Base-by-base conservation (phyloP, 2,113 vertebrate genomes). In the Thoracochromis brauschi region DNA sequence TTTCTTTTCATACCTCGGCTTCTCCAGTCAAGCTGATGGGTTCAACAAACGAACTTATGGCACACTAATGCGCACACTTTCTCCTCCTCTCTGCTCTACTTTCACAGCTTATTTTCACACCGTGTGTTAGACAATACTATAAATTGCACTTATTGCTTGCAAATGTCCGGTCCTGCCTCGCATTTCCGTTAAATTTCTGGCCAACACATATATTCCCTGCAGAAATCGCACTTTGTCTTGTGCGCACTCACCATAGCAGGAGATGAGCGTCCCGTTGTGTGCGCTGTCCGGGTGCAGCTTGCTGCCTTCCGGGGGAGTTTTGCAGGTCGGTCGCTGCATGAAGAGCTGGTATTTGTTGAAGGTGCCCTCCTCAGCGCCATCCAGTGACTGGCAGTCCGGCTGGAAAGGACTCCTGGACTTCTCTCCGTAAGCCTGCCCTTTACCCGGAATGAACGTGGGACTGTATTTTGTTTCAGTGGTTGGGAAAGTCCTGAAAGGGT, bases 331-430 rank as follows among this genome's bases (percentile, higher is more conserved):
- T 80, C 97, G 95, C 93, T 98, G 98, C 97, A 98, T 96, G 95
- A 98, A 99, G 94, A 98, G 97, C 85, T 98, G 97, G 94, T 98
- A 99, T 94, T 99, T 99, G 97, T 92, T 97, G 95, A 98, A 99
- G 93, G 96, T 95, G 92, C 97, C 95, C 90, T 96, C 93, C 89
- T 95, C 97, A 58, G 93, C 94, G 90, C 94, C 96, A 92, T 98
- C 97, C 94, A 98, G 90, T 57, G 97, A 95, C 94, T 95, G 97
- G 73, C 97, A 98, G 95, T 98, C 98, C 90, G 96, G 94, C 91
- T 97, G 98, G 97, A 97, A 97, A 4, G 97, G 96, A 90, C 96
- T 98, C 86, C 96, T 92, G 89, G 97, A 96, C 96, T 97, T 97
- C 95, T 98, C 98, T 86, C 97, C 98, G 95, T 97, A 99, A 91